These are phyloP conservation scores for Pammene fasciana DNA, from an alignment of 2,888 invertebrate genomes.

Conservation along the genomic window DNA sequence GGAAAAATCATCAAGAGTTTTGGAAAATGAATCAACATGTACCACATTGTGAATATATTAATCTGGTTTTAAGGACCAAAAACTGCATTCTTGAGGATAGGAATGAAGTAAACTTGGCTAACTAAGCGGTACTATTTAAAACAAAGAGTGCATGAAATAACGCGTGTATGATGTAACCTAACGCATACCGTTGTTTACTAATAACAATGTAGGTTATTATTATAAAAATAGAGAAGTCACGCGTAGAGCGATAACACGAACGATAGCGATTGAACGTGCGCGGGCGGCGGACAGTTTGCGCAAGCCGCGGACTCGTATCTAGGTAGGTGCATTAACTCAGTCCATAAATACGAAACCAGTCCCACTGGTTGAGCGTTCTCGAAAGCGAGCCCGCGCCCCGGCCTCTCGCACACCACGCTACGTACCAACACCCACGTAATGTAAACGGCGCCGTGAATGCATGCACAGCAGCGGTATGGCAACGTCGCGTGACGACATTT, in stretches of 20 bases:
- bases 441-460: constrained; percentile 74
- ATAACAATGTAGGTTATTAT: constrained; percentile 61
- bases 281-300: constrained; percentile 72
- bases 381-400: constrained; percentile 77
- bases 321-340: constrained; percentile 80
- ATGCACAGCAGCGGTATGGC: constrained; percentile 79
- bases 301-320: constrained; percentile 77
- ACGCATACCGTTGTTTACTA: constrained; percentile 62
- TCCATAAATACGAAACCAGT: constrained; percentile 83
- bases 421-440: constrained; percentile 78
- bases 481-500: constrained; percentile 85
- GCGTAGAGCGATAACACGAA: constrained; percentile 59
- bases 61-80: too few relatives aligned
- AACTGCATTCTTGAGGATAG: too few relatives aligned
- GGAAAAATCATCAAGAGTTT: not conserved
- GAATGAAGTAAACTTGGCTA: not conserved
- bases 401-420: constrained; percentile 76
- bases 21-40: not conserved
- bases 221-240: constrained; percentile 60
- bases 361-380: constrained; percentile 80
- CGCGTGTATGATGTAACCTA: constrained; percentile 46
- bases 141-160: not conserved
- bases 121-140: not conserved
- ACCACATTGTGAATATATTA: too few relatives aligned
- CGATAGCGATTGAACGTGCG: constrained; percentile 61